Percentiles rank a stretch among this genome's conserved stretches.
phyloP scores from a whole-genome alignment of 2,113 vertebrate species.

The Mirza zaza region DNA sequence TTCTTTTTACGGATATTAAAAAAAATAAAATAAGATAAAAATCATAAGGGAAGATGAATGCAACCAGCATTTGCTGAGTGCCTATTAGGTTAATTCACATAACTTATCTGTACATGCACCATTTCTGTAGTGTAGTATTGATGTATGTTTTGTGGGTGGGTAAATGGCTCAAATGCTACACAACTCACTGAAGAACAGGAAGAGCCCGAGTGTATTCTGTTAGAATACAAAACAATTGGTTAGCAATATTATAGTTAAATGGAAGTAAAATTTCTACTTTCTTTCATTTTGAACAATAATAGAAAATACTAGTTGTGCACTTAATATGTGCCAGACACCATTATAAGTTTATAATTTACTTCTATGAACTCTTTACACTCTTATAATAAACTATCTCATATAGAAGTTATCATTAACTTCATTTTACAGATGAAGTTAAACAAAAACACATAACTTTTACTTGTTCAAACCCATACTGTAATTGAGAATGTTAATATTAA shows the following conservation, averaged over 20 bases:
- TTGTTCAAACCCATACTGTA: neutral
- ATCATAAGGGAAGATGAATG: neutral
- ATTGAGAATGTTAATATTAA: neutral
- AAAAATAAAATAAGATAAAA: neutral
- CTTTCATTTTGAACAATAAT: neutral
- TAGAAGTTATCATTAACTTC: neutral
- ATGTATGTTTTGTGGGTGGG: neutral
- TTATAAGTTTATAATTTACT: neutral
- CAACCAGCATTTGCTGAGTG: neutral
- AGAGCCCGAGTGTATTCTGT: neutral
- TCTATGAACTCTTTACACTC: neutral
- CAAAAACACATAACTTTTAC: neutral
- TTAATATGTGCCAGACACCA: rapidly evolving
- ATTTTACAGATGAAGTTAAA: neutral
- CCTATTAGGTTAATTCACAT: neutral
- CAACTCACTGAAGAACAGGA: neutral
- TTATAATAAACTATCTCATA: neutral
- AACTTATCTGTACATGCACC: rapidly evolving
- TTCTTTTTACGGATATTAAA: neutral
- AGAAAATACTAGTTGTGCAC: neutral
- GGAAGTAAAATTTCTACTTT: neutral
- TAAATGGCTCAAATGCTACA: neutral
- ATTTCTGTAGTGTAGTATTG: neutral
- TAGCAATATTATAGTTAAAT: neutral
- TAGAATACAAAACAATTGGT: neutral